Evolutionary conservation across 2,888 invertebrate genomes (phyloP).

Genomic region (Branchellion lobata): DNA sequence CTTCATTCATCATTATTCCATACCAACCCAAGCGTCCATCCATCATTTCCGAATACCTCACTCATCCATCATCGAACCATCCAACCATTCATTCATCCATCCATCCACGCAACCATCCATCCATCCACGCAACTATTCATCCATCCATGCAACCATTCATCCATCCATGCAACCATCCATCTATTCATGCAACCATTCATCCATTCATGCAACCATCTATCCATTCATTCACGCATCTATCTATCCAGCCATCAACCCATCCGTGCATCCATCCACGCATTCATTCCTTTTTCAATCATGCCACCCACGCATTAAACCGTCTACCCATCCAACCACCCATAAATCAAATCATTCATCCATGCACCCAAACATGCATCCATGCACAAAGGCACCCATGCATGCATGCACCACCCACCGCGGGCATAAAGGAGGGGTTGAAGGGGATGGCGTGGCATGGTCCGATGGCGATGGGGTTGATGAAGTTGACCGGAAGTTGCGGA

Average conservation of each 20-base stretch:
- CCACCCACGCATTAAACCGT: neutral
- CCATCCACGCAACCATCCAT: neutral
- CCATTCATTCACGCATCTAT: neutral
- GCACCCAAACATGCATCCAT: too few relatives aligned
- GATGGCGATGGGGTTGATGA: slow-evolving; percentile 47
- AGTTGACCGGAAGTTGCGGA: slow-evolving; percentile 33
- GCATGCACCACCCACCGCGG: slow-evolving; percentile 31
- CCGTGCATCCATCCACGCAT: neutral
- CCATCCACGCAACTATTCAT: neutral
- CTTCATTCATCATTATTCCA: too few relatives aligned
- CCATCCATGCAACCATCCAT: neutral
- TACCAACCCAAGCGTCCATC: too few relatives aligned
- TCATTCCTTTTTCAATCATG: neutral
- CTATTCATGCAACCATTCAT: neutral
- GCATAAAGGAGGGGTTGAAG: slow-evolving; percentile 31
- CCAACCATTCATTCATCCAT: slow-evolving; percentile 21
- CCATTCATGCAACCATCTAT: neutral
- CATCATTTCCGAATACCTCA: too few relatives aligned
- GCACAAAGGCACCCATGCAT: neutral
- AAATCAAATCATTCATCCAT: neutral
- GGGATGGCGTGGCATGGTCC: slow-evolving; percentile 34
- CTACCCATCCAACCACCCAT: neutral
- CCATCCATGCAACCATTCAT: slow-evolving; percentile 1
- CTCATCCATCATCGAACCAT: too few relatives aligned
- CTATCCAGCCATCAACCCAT: neutral